These are phyloP conservation scores for Zosterops pallidus DNA, from an alignment of 2,113 vertebrate genomes.

Conservation along the genomic window DNA sequence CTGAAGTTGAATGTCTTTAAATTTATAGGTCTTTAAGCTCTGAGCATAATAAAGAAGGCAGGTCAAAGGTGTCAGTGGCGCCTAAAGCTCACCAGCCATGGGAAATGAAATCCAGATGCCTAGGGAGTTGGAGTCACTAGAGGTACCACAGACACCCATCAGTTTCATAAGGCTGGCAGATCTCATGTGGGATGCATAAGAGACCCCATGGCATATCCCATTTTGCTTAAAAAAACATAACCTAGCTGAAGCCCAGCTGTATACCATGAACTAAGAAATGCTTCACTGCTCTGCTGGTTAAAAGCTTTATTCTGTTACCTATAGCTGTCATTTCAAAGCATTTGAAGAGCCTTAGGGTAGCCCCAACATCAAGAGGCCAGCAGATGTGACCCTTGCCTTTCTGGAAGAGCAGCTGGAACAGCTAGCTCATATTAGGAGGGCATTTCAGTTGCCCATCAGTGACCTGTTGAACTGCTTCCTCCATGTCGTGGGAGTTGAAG, in stretches of 20 bases:
- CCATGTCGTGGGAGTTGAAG: background rate
- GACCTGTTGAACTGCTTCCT: background rate
- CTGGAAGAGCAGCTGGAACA: background rate
- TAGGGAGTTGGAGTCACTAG: background rate
- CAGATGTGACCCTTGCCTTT: background rate
- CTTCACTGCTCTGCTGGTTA: background rate
- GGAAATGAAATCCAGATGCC: background rate
- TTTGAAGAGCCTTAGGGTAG: background rate
- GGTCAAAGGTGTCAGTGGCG: background rate
- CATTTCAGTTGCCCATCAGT: background rate
- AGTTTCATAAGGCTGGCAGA: background rate
- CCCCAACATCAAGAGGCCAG: fast-evolving
- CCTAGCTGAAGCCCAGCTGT: background rate
- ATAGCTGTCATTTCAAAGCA: background rate
- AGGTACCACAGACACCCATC: background rate
- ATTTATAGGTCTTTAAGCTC: background rate
- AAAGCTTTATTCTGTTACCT: background rate
- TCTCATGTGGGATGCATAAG: background rate
- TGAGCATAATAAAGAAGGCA: background rate
- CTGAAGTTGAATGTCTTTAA: background rate
- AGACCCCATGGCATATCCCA: fast-evolving
- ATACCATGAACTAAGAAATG: background rate
- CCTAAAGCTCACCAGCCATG: background rate
- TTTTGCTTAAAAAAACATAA: background rate
- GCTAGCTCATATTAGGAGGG: background rate